Base-by-base conservation (phyloP, 2,113 vertebrate species). In the Poeciliopsis retropinna region DNA sequence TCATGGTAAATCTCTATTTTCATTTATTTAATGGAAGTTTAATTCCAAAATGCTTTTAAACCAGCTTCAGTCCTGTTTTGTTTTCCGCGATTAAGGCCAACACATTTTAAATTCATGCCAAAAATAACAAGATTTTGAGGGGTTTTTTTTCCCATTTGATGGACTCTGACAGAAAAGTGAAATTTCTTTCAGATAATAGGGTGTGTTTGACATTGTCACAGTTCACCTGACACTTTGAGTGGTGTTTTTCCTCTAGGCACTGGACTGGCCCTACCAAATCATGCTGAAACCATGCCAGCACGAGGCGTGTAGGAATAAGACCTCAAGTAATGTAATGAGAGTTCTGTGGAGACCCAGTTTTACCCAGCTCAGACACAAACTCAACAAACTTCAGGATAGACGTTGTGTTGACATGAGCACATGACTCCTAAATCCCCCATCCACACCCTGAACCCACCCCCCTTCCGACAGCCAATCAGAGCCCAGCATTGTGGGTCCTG, bases 391-490 rank as follows among this genome's bases (percentile, higher is more conserved):
- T 83, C 69, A 44, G 69, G 74, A 84, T 76, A 83, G 72, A 70
- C 44, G 70, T 76, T 47, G 84, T 87, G 84, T 70, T 81, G 73
- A 85, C 73, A 76, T 47, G 75, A 85, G 78, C 82, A 78, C 60
- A 25, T n/a, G 10, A 69, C 81, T 72, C 79, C 60, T 66, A 76
- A 82, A 82, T 73, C 76, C 17, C 14, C 19, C 41, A 8, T 74
- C 82, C 79, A 62, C 83, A 22, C 75, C 71, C 83, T 8, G 0
- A 72, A 85, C 60, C 79, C 81, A 76, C 90, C 90, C 88, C 88
- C 86, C 82, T 60, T 17, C 8, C 1, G 0, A 2, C 76, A 74
- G 80, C 92, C 90, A 92, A 91, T 93, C 72, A 39, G 60, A 73
- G 64, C 22, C 2, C 39, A 31, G 47, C 66, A 64, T 54, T 29